Evolutionary conservation across 2,888 invertebrate genomes (phyloP).

Genomic region (Norana najaformis): DNA sequence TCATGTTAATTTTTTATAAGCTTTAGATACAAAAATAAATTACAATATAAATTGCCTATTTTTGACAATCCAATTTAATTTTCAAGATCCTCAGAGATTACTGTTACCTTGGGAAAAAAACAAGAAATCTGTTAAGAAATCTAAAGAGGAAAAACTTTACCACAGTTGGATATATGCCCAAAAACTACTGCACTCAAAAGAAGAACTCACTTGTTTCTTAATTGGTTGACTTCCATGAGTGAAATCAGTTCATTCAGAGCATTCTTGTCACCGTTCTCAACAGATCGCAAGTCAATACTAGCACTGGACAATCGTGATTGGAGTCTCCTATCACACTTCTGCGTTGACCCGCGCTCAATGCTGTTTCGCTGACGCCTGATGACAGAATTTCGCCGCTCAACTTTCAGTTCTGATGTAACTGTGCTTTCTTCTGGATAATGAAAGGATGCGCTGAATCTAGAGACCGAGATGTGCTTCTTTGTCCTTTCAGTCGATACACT

Average conservation of each 20-base stretch:
- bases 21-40: neutral
- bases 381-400: neutral
- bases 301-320: neutral
- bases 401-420: neutral
- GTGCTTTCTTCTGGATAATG: neutral
- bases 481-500: neutral
- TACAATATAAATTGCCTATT: neutral
- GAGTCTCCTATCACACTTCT: neutral
- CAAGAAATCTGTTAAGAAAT: neutral
- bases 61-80: neutral
- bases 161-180: neutral
- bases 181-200: neutral
- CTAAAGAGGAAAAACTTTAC: neutral
- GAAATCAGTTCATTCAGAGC: constrained; percentile 15
- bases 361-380: neutral
- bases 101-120: too few species aligned
- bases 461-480: neutral
- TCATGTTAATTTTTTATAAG: too few species aligned
- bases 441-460: neutral
- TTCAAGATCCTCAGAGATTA: too few species aligned
- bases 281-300: neutral
- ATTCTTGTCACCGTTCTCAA: neutral
- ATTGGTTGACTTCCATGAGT: neutral
- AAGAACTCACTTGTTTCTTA: neutral
- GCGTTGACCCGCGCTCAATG: neutral